phyloP scores from a whole-genome alignment of 2,113 vertebrate species.

The Chloropsis cyanopogon region DNA sequence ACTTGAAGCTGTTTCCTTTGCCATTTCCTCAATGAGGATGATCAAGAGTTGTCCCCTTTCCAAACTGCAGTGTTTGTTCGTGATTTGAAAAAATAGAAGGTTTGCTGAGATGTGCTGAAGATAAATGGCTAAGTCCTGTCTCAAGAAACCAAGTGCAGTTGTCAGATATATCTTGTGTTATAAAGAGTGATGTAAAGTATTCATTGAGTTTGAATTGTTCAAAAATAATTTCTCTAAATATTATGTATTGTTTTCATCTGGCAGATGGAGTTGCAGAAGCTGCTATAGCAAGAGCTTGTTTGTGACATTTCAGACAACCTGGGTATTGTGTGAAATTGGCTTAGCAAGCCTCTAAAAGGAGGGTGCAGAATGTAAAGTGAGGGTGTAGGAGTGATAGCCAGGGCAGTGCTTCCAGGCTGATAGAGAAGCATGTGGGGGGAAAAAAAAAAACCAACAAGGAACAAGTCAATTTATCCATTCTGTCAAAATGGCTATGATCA shows the following conservation, averaged over 20 bases:
- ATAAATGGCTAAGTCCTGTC: background rate
- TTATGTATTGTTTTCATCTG: constrained; percentile 32
- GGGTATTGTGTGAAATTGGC: background rate
- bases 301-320: constrained; percentile 14
- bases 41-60: background rate
- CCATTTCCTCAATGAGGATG: background rate
- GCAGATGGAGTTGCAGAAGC: constrained; percentile 21
- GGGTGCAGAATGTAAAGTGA: background rate
- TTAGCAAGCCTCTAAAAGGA: background rate
- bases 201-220: background rate
- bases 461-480: constrained; percentile 45
- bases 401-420: background rate
- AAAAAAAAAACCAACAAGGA: background rate
- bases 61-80: background rate
- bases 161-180: background rate
- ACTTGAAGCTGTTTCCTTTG: background rate
- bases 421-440: background rate
- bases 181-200: background rate
- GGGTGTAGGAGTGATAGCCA: background rate
- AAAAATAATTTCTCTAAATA: constrained; percentile 22
- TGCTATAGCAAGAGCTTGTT: background rate
- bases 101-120: background rate
- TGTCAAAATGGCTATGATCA: constrained; percentile 60
- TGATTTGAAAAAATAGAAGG: background rate
- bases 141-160: background rate